Percentiles rank a stretch among this genome's conserved stretches.
phyloP scores from a whole-genome alignment of 2,113 vertebrate genomes.

The Grallaria varia region DNA sequence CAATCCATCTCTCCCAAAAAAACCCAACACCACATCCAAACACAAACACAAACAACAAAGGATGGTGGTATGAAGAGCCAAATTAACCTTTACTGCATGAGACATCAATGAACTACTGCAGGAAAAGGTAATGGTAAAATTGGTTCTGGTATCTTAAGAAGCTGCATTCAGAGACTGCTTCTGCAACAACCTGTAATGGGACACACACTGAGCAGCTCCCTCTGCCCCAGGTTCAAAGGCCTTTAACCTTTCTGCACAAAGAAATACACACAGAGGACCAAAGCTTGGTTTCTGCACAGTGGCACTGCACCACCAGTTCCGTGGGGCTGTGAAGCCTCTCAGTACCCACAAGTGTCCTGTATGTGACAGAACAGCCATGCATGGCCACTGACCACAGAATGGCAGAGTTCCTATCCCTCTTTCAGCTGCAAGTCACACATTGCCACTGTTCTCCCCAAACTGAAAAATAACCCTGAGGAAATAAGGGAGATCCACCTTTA shows the following conservation, averaged over 20 bases:
- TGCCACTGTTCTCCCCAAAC: neutral
- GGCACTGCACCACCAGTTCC: fast-evolving
- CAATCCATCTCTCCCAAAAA: fast-evolving
- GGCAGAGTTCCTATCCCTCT: neutral
- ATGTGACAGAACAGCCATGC: neutral
- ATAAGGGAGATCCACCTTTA: neutral
- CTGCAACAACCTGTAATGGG: neutral
- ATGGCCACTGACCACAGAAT: fast-evolving
- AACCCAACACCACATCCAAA: neutral
- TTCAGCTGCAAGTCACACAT: neutral
- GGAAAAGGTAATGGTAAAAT: neutral
- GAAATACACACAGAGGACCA: neutral
- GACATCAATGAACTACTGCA: neutral
- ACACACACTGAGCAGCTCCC: neutral
- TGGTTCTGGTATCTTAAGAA: neutral
- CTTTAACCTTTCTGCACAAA: neutral
- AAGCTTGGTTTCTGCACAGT: neutral
- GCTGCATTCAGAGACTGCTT: neutral
- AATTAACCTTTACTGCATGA: neutral
- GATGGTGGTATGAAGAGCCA: neutral
- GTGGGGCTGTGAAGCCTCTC: neutral
- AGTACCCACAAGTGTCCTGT: neutral
- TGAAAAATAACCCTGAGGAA: neutral
- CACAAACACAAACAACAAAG: neutral
- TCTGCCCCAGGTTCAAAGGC: neutral